Conservation (phyloP, 2,888 invertebrate species). For the Therioaphis trifolii region DNA sequence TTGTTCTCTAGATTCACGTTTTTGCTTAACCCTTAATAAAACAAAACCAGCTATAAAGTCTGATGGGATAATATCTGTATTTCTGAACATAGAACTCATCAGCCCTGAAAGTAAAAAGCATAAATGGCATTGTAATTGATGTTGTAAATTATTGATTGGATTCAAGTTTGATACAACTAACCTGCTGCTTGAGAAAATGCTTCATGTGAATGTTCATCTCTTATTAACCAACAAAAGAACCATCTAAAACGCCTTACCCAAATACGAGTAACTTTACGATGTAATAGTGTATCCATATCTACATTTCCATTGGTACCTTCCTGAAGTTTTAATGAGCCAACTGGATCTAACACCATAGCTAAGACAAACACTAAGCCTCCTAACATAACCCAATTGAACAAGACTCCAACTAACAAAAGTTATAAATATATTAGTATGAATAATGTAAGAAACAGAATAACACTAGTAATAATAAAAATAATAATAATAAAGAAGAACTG, state of each 20-base stretch:
- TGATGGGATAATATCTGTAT: slow-evolving; percentile 87
- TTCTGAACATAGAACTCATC: slow-evolving; percentile 82
- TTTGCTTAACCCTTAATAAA: slow-evolving; percentile 81
- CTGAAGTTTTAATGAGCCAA: slow-evolving; percentile 77
- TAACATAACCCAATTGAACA: slow-evolving; percentile 85
- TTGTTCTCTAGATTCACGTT: slow-evolving; percentile 79
- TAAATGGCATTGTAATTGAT: background rate
- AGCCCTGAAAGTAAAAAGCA: slow-evolving; percentile 71
- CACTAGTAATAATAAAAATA: background rate
- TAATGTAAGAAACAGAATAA: background rate
- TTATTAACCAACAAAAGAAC: slow-evolving; percentile 79
- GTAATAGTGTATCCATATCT: slow-evolving; percentile 76
- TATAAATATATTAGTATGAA: slow-evolving; percentile 34
- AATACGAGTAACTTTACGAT: slow-evolving; percentile 77
- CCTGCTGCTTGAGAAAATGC: slow-evolving; percentile 84
- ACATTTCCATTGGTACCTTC: slow-evolving; percentile 70
- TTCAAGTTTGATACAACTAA: slow-evolving; percentile 69
- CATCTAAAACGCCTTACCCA: slow-evolving; percentile 81
- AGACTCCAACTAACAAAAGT: slow-evolving; percentile 75
- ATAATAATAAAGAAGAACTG: background rate
- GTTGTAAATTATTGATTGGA: slow-evolving; percentile 31
- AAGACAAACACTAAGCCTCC: slow-evolving; percentile 80
- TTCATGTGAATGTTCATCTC: slow-evolving; percentile 81
- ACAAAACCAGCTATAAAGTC: slow-evolving; percentile 90
- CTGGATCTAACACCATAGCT: slow-evolving; percentile 84